phyloP scores from a whole-genome alignment of 2,113 vertebrate species.

The Onychostoma macrolepis region DNA sequence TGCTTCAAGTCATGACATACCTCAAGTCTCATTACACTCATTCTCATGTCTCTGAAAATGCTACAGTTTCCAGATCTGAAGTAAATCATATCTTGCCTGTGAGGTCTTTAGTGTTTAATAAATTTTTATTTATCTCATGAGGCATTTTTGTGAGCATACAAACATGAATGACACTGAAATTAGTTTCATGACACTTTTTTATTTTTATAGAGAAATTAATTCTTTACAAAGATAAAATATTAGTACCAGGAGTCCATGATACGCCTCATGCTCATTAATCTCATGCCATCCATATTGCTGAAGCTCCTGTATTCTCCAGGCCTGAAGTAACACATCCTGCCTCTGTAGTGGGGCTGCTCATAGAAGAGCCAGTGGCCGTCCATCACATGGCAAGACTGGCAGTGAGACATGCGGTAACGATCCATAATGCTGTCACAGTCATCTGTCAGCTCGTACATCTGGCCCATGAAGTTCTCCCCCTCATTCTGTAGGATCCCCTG shows the following conservation, averaged over 20 bases:
- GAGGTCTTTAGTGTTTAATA: not conserved
- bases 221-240: not conserved
- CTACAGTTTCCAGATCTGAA: not conserved
- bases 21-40: not conserved
- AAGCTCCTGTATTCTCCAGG: constrained; percentile 64
- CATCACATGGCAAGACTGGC: constrained; percentile 67
- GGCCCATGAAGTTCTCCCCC: constrained; percentile 71
- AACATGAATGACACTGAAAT: not conserved
- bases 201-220: not conserved
- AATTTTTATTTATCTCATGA: not conserved
- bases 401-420: constrained; percentile 67
- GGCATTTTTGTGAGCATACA: not conserved
- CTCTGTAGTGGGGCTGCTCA: constrained; percentile 64
- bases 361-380: constrained; percentile 70
- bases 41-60: not conserved
- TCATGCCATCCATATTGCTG: constrained; percentile 40
- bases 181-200: not conserved
- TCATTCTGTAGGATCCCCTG: constrained; percentile 71
- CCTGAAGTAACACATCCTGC: constrained; percentile 59
- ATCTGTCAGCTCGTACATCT: constrained; percentile 71
- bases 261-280: constrained; percentile 36
- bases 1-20: not conserved
- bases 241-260: constrained; percentile 28
- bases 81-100: not conserved
- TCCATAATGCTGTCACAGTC: constrained; percentile 72